Conservation (phyloP, 1,140 invertebrate species). For the Drosophila bifasciata region DNA sequence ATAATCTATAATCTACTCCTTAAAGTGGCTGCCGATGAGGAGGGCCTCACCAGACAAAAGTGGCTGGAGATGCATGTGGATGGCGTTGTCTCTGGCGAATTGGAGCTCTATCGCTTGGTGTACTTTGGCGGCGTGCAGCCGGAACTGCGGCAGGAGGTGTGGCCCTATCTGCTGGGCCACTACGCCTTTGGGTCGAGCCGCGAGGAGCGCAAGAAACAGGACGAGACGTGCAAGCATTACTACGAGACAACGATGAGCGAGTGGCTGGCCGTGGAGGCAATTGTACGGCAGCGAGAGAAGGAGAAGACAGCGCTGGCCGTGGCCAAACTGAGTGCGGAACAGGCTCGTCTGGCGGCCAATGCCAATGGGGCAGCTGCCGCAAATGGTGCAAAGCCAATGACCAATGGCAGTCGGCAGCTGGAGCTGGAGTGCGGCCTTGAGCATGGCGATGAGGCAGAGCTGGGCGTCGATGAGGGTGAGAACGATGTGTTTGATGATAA, state of each 20-base stretch:
- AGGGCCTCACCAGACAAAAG: conserved; percentile 88
- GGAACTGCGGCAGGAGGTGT: conserved; percentile 92
- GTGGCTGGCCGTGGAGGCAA: conserved; percentile 96
- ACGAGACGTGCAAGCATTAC: conserved; percentile 88
- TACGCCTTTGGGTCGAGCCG: conserved; percentile 91
- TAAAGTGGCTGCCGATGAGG: conserved; percentile 85
- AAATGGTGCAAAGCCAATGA: conserved; percentile 23
- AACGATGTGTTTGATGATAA: conserved; percentile 81
- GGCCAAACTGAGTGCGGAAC: conserved; percentile 86
- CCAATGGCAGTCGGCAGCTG: conserved; percentile 58
- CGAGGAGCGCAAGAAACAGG: conserved; percentile 88
- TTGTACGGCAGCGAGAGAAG: conserved; percentile 93
- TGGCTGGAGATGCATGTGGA: conserved; percentile 88
- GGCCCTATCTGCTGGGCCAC: conserved; percentile 95
- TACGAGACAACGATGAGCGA: conserved; percentile 97
- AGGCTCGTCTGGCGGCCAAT: conserved; percentile 59
- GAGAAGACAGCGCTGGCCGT: conserved; percentile 88
- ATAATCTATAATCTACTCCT: background rate
- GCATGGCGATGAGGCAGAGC: conserved; percentile 44
- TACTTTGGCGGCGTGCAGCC: conserved; percentile 95
- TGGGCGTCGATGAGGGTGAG: conserved; percentile 36
- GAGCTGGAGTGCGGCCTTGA: conserved; percentile 81
- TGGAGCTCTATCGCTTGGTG: conserved; percentile 91
- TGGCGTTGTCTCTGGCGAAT: conserved; percentile 85
- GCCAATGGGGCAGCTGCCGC: conserved; percentile 12